Base-by-base conservation (phyloP, 2,113 vertebrate species). In the Cettia cetti region DNA sequence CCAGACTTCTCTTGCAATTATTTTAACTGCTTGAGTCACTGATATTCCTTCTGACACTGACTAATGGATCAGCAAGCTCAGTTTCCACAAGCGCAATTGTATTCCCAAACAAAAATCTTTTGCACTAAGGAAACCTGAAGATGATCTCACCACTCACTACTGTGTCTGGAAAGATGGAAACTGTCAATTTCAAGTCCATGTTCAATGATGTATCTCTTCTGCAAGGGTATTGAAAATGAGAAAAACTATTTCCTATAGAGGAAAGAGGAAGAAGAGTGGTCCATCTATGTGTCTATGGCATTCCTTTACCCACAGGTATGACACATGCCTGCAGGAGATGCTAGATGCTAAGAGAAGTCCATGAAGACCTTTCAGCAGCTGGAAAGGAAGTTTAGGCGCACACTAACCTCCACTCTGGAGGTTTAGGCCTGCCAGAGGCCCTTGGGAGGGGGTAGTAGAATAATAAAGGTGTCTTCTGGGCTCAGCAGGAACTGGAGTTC, bases 1-100 rank as follows among this genome's bases (percentile, higher is more conserved):
- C 60, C 78, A 96, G 52, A 44, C 60, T 95, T 87, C 87, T 89
- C 64, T 61, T 93, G 68, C 89, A 94, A 92, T 89, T 90, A 90
- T 57, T 92, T 93, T 95, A 75, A 86, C 80, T 86, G 11, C 71
- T 81, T 95, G 64, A 69, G 39, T 79, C 65, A 71, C 69, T 79
- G 75, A 69, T 80, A 82, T 78, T 92, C 74, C 44, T 75, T 87
- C 80, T 94, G 89, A 86, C 88, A 93, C 56, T 77, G 69, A 87
- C 69, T 74, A 95, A 94, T 89, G 60, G 86, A 93, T 85, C 40
- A 54, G 30, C 45, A 75, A 93, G 22, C 16, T 91, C 74, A 68
- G 31, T 82, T 84, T 89, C 44, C 16, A 21, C 26, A 70, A 60
- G 21, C 37, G 47, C n/a, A 86, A 63, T 35, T 86, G 8, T 66